A percentile compares a stretch with the other conserved stretches of the same genome.
These are phyloP conservation scores for Ctenosaura bakeri DNA, from an alignment of 2,797 vertebrate genomes.

Conservation along the genomic window DNA sequence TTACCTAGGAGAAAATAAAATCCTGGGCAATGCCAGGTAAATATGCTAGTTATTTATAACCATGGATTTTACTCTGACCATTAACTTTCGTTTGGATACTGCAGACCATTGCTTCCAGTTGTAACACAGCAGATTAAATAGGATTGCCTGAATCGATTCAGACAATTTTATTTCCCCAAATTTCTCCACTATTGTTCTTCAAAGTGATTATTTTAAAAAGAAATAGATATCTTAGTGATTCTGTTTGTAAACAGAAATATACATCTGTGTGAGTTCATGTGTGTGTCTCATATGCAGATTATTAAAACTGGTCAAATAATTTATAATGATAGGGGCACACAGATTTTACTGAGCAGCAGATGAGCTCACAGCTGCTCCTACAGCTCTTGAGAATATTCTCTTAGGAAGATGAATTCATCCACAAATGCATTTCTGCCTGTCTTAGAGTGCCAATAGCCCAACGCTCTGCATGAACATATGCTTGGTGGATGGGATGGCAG, in stretches of 20 bases:
- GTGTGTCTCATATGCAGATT: neutral
- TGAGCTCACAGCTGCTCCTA: neutral
- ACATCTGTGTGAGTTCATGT: neutral
- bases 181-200: neutral
- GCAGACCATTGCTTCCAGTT: neutral
- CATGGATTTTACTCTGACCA: neutral
- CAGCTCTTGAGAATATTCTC: neutral
- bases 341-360: neutral
- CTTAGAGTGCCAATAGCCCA: neutral
- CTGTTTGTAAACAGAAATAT: neutral
- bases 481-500: neutral
- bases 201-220: neutral
- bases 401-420: conserved; percentile 6
- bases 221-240: neutral
- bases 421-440: neutral
- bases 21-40: too few species aligned
- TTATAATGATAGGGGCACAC: too few species aligned
- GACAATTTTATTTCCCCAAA: neutral
- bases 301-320: neutral
- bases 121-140: neutral
- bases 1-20: too few species aligned
- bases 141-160: neutral
- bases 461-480: neutral
- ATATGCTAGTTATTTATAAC: neutral
- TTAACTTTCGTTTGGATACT: neutral